Evolutionary conservation across 2,888 invertebrate species (phyloP).

Genomic region (Torymus tubicola): DNA sequence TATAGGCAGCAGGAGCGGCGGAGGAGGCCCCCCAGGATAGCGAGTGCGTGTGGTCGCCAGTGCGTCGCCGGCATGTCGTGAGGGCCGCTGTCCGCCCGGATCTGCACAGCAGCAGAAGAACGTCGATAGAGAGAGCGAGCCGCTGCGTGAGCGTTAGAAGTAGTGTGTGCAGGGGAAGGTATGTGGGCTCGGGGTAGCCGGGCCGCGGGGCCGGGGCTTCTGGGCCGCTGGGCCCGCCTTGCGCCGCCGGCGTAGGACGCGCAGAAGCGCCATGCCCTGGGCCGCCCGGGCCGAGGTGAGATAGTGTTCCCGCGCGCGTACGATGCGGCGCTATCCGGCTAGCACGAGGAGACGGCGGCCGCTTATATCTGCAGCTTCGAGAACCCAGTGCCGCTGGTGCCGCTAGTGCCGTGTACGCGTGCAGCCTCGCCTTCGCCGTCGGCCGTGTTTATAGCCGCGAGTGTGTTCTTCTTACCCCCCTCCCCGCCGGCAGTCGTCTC

Average conservation of each 20-base stretch:
- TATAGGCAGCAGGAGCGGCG: constrained; percentile 17
- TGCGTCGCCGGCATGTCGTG: neutral
- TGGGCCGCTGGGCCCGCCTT: constrained; percentile 21
- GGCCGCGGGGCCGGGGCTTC: constrained; percentile 34
- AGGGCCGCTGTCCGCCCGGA: neutral
- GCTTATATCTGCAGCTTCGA: constrained; percentile 35
- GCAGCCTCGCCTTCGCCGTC: constrained; percentile 52
- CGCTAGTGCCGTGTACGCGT: neutral
- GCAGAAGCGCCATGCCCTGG: constrained; percentile 9
- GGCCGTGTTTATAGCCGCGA: constrained; percentile 29
- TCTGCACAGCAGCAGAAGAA: neutral
- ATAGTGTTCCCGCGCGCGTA: constrained; percentile 45
- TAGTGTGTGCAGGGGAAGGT: too few species aligned
- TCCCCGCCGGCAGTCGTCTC: neutral
- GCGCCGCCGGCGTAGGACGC: neutral
- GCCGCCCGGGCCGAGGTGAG: constrained; percentile 46
- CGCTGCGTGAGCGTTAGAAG: neutral
- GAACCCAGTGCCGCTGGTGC: constrained; percentile 35
- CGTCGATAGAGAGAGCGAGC: neutral
- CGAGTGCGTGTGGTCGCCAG: constrained; percentile 28
- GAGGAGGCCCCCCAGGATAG: neutral
- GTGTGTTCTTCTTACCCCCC: neutral
- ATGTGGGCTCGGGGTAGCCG: constrained; percentile 43
- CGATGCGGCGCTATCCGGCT: constrained; percentile 49
- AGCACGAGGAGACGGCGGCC: constrained; percentile 53